Evolutionary conservation across 1,140 invertebrate genomes (phyloP).

Genomic region (Camponotus floridanus): DNA sequence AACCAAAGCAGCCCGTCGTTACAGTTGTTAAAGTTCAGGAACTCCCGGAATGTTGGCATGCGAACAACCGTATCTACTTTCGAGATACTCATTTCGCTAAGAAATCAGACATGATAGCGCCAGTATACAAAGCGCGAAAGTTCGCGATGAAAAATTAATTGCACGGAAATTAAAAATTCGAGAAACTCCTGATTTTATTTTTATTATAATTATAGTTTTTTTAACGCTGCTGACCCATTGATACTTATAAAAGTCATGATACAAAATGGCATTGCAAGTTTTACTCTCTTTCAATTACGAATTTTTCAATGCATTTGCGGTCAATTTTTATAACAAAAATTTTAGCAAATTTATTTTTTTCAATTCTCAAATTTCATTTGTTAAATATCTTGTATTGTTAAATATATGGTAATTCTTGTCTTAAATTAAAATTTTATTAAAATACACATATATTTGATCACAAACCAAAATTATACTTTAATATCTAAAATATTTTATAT

Average conservation of each 20-base stretch:
- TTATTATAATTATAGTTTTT: not conserved
- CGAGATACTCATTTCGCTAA: conserved; percentile 10
- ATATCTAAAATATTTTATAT: not conserved
- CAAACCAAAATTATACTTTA: not conserved
- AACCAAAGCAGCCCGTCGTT: conserved; percentile 34
- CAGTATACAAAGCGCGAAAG: not conserved
- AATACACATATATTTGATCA: not conserved
- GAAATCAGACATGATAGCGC: not conserved
- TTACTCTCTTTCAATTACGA: not conserved
- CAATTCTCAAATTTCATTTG: not conserved
- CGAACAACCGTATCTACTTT: conserved; percentile 42
- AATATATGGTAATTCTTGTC: not conserved
- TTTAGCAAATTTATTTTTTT: not conserved
- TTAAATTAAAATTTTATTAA: not conserved
- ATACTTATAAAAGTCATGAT: not conserved
- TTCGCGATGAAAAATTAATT: not conserved
- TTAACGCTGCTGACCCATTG: not conserved
- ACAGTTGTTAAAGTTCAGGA: conserved; percentile 40
- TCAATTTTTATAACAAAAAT: not conserved
- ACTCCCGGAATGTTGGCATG: not conserved
- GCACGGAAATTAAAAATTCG: not conserved
- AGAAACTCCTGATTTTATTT: not conserved
- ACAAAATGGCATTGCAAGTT: not conserved
- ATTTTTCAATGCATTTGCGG: not conserved
- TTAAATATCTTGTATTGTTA: not conserved